A percentile compares a stretch with the other conserved stretches of the same genome.
phyloP scores from a whole-genome alignment of 2,113 vertebrate species.

The Dipodomys ordii region DNA sequence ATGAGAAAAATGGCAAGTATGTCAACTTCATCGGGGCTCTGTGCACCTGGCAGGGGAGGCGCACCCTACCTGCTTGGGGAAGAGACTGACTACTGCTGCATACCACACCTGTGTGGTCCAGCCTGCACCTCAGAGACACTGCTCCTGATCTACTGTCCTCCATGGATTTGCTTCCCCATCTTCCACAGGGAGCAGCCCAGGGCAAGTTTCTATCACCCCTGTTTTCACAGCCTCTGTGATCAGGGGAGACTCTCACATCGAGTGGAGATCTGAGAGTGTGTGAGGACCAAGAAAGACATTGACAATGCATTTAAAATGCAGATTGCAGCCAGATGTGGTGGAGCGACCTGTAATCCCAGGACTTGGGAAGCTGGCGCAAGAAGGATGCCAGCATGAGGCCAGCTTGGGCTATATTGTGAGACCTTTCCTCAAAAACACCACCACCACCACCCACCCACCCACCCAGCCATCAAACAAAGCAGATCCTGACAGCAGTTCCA shows the following conservation, averaged over 20 bases:
- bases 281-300: background rate
- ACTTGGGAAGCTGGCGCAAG: background rate
- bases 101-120: background rate
- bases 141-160: background rate
- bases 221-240: too few species aligned
- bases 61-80: background rate
- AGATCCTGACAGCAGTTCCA: background rate
- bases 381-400: background rate
- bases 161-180: background rate
- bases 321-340: background rate
- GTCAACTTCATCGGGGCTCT: background rate
- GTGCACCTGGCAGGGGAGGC: fast-evolving
- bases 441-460: background rate
- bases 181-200: background rate
- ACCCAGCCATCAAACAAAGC: background rate
- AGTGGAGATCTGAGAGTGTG: background rate
- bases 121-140: background rate
- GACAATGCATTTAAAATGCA: background rate
- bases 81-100: background rate
- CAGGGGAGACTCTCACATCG: background rate
- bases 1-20: background rate
- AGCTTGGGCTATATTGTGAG: background rate
- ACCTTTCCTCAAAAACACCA: background rate
- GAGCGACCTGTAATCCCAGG: background rate
- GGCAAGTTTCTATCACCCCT: background rate